phyloP scores from a whole-genome alignment of 2,888 invertebrate genomes.

The Drosophila colorata region DNA sequence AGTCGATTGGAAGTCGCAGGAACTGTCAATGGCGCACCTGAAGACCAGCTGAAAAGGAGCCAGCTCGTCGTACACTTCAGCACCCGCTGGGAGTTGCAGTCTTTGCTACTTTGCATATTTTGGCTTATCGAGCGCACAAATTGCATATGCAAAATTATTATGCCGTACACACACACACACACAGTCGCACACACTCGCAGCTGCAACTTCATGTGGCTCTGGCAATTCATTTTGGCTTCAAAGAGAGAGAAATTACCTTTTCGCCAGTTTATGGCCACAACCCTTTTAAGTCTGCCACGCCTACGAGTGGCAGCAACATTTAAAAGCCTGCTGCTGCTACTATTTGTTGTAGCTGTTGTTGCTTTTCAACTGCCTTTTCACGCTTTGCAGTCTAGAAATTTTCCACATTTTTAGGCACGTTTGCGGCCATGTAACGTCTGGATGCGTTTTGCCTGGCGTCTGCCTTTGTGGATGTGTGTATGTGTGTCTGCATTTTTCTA shows the following conservation, averaged over 20 bases:
- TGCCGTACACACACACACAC: conserved; percentile 34
- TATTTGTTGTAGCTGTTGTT: conserved; percentile 17
- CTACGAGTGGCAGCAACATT: conserved; percentile 35
- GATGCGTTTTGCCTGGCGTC: conserved; percentile 58
- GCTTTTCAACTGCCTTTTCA: conserved; percentile 67
- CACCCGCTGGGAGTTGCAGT: conserved; percentile 11
- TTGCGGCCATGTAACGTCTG: conserved; percentile 54
- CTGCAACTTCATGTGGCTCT: conserved; percentile 37
- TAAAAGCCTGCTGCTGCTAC: conserved; percentile 23
- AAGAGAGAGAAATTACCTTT: conserved; percentile 70
- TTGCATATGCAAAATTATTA: conserved; percentile 73
- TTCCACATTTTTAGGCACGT: conserved; percentile 77
- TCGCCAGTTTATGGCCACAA: conserved; percentile 49
- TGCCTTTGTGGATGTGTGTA: conserved; percentile 13
- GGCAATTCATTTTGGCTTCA: conserved; percentile 67
- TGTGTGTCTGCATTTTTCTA: conserved; percentile 60
- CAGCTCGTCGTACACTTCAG: not conserved
- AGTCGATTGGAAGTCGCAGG: conserved; percentile 19
- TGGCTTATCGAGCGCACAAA: conserved; percentile 65
- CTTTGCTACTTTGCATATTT: conserved; percentile 71
- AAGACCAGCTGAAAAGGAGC: conserved; percentile 11
- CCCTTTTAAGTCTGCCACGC: conserved; percentile 56
- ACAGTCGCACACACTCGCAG: conserved; percentile 10
- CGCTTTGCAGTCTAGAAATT: conserved; percentile 69
- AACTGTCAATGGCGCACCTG: conserved; percentile 47